Percentiles rank a stretch among this genome's conserved stretches.
These are phyloP conservation scores for Punctoribates punctum DNA, from an alignment of 2,888 invertebrate genomes.

Conservation along the genomic window DNA sequence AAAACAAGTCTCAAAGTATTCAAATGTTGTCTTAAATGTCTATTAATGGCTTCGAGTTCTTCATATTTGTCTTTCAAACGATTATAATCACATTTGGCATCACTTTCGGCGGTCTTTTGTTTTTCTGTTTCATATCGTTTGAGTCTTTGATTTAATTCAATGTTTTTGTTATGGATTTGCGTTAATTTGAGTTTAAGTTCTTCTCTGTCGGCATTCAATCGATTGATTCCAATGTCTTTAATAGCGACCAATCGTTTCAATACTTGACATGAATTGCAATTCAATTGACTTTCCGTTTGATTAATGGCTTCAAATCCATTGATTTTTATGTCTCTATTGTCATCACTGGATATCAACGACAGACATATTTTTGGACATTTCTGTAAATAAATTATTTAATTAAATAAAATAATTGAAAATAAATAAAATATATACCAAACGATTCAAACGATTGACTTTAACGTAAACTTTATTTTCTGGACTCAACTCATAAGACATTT, in stretches of 20 bases:
- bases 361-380: conserved; percentile 9
- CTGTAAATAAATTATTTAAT: neutral
- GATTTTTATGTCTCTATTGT: neutral
- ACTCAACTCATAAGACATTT: neutral
- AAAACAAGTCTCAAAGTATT: conserved; percentile 36
- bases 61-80: neutral
- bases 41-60: conserved; percentile 31
- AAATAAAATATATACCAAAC: neutral
- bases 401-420: conserved; percentile 3
- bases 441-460: neutral
- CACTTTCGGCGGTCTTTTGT: neutral
- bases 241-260: conserved; percentile 26
- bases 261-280: conserved; percentile 37
- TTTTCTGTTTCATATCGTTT: conserved; percentile 6
- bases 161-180: conserved; percentile 30
- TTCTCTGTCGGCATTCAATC: conserved; percentile 36
- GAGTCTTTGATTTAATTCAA: conserved; percentile 35
- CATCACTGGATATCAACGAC: neutral
- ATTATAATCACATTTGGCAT: neutral
- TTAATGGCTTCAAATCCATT: neutral
- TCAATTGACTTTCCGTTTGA: neutral
- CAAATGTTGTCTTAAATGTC: conserved; percentile 38
- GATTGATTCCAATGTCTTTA: conserved; percentile 33
- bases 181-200: conserved; percentile 37
- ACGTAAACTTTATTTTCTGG: neutral